Evolutionary conservation across 2,797 vertebrate species (phyloP).

Genomic region (Manis crassicaudata): DNA sequence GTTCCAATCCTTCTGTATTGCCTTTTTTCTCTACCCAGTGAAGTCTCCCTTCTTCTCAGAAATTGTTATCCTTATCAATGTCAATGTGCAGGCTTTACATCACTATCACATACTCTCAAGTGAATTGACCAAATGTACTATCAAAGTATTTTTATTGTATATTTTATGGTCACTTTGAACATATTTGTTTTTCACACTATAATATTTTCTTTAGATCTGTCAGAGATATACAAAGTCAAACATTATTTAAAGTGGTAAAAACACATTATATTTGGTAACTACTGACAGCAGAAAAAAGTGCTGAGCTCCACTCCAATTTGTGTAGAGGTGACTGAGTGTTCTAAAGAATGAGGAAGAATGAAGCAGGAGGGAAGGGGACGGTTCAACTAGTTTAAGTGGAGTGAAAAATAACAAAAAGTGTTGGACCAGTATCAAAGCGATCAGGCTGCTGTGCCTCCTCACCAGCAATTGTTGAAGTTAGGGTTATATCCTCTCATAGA

Average conservation of each 20-base stretch:
- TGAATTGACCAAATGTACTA: conserved; percentile 1
- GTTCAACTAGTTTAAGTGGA: background rate
- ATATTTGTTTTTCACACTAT: background rate
- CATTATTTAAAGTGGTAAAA: background rate
- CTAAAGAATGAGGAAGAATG: background rate
- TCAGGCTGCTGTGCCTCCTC: background rate
- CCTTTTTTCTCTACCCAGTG: background rate
- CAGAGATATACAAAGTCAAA: background rate
- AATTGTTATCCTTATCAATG: background rate
- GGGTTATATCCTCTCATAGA: background rate
- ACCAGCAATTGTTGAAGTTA: background rate
- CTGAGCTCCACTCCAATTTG: background rate
- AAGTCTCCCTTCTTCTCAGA: background rate
- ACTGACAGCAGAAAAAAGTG: background rate
- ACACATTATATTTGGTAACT: background rate
- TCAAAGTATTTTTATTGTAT: background rate
- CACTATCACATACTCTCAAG: background rate
- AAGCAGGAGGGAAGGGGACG: background rate
- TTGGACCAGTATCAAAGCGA: background rate
- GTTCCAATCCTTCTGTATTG: background rate
- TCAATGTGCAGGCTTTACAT: background rate
- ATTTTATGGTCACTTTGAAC: background rate
- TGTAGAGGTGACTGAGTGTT: background rate
- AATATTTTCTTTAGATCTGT: conserved; percentile 6
- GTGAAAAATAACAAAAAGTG: background rate